phyloP scores from a whole-genome alignment of 2,888 invertebrate species.

The Frankliniella fusca region DNA sequence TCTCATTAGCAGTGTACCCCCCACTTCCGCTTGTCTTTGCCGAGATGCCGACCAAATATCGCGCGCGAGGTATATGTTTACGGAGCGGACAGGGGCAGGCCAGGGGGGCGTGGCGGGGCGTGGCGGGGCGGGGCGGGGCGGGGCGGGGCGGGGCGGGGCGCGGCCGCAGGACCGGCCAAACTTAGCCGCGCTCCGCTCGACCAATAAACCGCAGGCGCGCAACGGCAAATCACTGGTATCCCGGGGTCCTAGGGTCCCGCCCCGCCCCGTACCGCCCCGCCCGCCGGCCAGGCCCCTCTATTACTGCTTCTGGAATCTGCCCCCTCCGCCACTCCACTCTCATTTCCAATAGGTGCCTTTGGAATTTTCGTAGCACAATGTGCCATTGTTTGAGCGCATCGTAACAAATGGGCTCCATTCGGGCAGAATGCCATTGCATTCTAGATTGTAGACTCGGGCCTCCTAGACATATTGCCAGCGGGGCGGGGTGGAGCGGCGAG shows the following conservation, averaged over 20 bases:
- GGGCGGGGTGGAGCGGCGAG: not conserved
- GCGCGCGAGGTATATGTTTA: too few species aligned
- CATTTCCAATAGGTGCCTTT: conserved; percentile 9
- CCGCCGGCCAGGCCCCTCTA: not conserved
- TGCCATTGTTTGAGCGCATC: conserved; percentile 21
- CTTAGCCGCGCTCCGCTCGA: not conserved
- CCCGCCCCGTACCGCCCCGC: not conserved
- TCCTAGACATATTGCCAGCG: conserved; percentile 8
- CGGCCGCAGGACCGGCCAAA: not conserved
- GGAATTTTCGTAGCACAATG: conserved; percentile 20
- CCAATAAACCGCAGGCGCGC: conserved; percentile 18
- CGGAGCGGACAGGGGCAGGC: too few species aligned
- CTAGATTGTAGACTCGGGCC: conserved; percentile 7
- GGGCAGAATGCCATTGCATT: not conserved
- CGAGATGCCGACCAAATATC: too few species aligned
- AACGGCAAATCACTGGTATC: conserved; percentile 9
- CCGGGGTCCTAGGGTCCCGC: not conserved
- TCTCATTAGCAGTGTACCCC: too few species aligned
- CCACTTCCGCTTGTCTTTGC: too few species aligned
- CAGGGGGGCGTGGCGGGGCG: not conserved
- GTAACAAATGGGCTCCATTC: conserved; percentile 18
- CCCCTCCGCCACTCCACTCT: not conserved
- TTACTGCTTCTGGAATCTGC: conserved; percentile 9
- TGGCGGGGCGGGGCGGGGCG: not conserved
- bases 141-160: not conserved